phyloP scores from a whole-genome alignment of 1,140 invertebrate species.

The Rhizoglyphus robini region DNA sequence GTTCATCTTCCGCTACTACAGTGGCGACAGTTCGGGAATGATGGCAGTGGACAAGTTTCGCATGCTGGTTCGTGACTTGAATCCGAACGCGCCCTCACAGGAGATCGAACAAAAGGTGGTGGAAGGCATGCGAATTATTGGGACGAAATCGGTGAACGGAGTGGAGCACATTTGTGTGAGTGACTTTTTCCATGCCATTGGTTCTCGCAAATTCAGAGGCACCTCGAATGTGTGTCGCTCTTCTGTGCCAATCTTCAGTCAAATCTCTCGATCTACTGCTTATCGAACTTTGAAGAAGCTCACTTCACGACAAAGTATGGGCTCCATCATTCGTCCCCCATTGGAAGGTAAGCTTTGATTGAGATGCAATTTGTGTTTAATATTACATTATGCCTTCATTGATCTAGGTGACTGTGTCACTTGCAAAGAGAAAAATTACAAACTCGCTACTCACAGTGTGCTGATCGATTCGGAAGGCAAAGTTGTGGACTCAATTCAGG shows the following conservation, averaged over 20 bases:
- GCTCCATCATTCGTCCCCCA: background rate
- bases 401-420: too few species aligned
- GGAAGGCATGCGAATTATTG: background rate
- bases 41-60: too few species aligned
- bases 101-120: background rate
- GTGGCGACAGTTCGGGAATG: too few species aligned
- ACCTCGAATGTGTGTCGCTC: constrained; percentile 37
- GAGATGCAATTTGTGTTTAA: background rate
- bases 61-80: background rate
- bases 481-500: too few species aligned
- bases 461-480: too few species aligned
- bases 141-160: background rate
- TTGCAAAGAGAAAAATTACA: too few species aligned
- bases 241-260: constrained; percentile 18
- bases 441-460: constrained; percentile 15
- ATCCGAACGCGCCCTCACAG: too few species aligned
- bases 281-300: background rate
- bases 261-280: constrained; percentile 8
- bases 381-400: too few species aligned
- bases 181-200: constrained; percentile 38
- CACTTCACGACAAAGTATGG: background rate
- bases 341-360: too few species aligned
- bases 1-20: constrained; percentile 44
- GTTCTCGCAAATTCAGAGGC: too few species aligned
- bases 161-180: constrained; percentile 16